Evolutionary conservation across 2,797 vertebrate species (phyloP), one percentile per base, ranked within the genome.

Genomic region (Takifugu ocellatus): DNA sequence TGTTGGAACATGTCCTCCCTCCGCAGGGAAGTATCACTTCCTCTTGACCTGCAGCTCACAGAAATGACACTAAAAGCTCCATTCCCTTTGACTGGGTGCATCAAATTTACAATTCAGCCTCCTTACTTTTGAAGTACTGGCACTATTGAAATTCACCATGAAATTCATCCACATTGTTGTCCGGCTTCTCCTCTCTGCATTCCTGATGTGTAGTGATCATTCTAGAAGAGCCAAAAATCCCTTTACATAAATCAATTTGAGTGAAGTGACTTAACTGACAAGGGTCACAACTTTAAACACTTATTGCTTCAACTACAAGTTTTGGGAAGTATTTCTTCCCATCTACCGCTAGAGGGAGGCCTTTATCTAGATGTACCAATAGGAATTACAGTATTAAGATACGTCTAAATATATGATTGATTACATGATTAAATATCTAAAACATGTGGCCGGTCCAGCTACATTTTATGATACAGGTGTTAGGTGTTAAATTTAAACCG

Each of bases 191-290:
- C 50, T 63, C 45, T 5, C 52, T 63, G 56, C 77, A 77, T 80
- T 81, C 72, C 76, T 68, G 43, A 49, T 65, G 74, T 70, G 71
- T 61, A 63, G 36, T 45, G 58, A 51, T 64, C 46, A 46, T 27
- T 25, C 46, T 1, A 21, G 7, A 11, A 17, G 58, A 49, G 47
- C 49, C 27, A 1, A 0, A 31, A n/a, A 53, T 61, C 58, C 42
- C 45, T 70, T 49, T 54, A n/a, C 33, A 43, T 17, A 1, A 5
- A 26, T 54, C 25, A 54, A 56, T 9, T 25, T 26, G 25, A 25
- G 39, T 47, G 17, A 48, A 9, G 17, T 48, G 46, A 8, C 8
- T 11, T 26, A 4, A 25, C 47, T 11, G 10, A 33, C 6, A 10
- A 33, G 5, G 7, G 31, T 33, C 31, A 5, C 5, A 33, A 33